Base-by-base conservation (phyloP, 2,113 vertebrate genomes). In the Chamaea fasciata region DNA sequence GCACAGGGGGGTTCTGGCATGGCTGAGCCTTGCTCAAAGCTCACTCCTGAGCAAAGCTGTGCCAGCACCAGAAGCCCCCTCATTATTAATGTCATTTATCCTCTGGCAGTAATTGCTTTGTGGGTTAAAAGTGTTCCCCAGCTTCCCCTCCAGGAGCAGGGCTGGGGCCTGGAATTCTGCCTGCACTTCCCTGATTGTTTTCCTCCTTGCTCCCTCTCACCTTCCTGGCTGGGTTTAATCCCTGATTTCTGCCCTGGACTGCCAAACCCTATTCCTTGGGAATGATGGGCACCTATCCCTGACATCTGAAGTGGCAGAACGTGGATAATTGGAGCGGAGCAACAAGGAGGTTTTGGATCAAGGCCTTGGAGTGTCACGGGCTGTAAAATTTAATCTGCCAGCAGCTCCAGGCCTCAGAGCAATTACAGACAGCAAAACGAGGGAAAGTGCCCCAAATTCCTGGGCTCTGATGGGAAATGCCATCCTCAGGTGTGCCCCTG, bases 341-440 rank as follows among this genome's bases (percentile, higher is more conserved):
- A 5, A 39, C 57, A 18, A 95, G 95, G 83, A 67, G 90, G 78
- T 77, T 68, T 78, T 71, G 69, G 96, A 62, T 90, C 68, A 9
- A 96, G 89, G 42, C 78, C 86, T 95, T 24, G 76, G 78, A 62
- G 50, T 95, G 89, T 75, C 89, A 71, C 28, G 85, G 79, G 77
- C 90, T 94, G 92, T 87, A 70, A 95, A 97, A 95, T 78, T 81
- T 53, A 79, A 96, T 90, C 70, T 96, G 67, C 90, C 42, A 80
- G 91, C 94, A 95, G 89, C 83, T 96, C 91, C 94, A 73, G 87
- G 81, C 65, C 83, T 95, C 71, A 7, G 91, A 91, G 73, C 94
- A 91, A 86, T 96, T 94, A 73, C 63, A 53, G 14, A 56, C 56
- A 93, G 78, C 93, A 94, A 95, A 95, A 80, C 19, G 60, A 96